Evolutionary conservation across 2,113 vertebrate genomes (phyloP), one percentile per base, ranked within the genome.

Genomic region (Melanotaenia duboulayi): DNA sequence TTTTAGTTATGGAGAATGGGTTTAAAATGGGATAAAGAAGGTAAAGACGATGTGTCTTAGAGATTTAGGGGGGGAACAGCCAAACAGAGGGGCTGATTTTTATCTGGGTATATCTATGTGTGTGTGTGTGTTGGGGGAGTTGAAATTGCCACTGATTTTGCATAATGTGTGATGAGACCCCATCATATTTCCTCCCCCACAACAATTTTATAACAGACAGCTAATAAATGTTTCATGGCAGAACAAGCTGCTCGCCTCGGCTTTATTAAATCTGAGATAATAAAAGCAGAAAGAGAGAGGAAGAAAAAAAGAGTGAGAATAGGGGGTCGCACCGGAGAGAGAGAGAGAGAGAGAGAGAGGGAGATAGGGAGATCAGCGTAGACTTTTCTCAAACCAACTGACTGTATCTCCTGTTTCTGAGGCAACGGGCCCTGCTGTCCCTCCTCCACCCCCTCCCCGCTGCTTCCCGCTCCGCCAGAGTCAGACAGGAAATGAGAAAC

Each of bases 181-280:
- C 90, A 88, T 91, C 91, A 91, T 90, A 88, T 89, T 91, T 84
- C 89, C 86, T 90, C 92, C 91, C 87, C 91, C 92, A 95, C 93
- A 94, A 95, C 93, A 95, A 95, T 96, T 95, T 96, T 95, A 96
- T 96, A 96, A 96, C 95, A 95, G 94, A 87, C 94, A 92, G 94
- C 95, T 96, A 96, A 96, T 96, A 96, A 95, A 96, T 96, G 95
- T 96, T 96, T 95, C 96, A 96, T 95, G 95, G 94, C 92, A 93
- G 94, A 93, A 95, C 93, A 94, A 93, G 93, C 94, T 94, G 92
- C 94, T 94, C 90, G 92, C 91, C 94, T 94, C 90, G 87, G 93
- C 93, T 94, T 95, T 95, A 96, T 96, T 96, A 95, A 95, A 95
- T 94, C 94, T 94, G 94, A 90, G 95, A 96, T 96, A 96, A 95